Percentiles rank a stretch among this genome's conserved stretches.
Conservation (phyloP, 2,888 invertebrate species). For the Malthinus flaveolus region DNA sequence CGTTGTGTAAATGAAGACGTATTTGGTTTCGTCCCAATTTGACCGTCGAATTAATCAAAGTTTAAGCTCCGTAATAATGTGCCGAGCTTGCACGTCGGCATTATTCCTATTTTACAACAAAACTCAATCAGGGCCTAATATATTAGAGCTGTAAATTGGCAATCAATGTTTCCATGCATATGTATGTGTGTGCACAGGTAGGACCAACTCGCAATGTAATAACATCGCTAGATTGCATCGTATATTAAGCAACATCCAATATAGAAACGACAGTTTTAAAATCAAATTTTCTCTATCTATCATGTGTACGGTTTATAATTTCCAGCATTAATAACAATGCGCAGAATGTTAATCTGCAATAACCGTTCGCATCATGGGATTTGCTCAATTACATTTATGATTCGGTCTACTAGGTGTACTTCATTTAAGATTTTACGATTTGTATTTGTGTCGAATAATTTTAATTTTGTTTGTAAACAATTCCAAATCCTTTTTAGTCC, state of each 20-base stretch:
- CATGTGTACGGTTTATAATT: conserved; percentile 55
- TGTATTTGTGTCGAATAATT: conserved; percentile 1
- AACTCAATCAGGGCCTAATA: conserved; percentile 59
- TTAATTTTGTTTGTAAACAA: background rate
- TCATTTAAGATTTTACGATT: conserved; percentile 49
- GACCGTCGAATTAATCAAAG: conserved; percentile 56
- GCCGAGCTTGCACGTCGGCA: conserved; percentile 55
- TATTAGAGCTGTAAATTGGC: conserved; percentile 59
- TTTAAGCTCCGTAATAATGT: conserved; percentile 57
- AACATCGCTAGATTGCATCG: conserved; percentile 56
- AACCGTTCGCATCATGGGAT: conserved; percentile 52
- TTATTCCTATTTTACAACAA: conserved; percentile 58
- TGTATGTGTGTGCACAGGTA: conserved; percentile 47
- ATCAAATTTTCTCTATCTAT: conserved; percentile 57
- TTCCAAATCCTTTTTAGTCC: background rate
- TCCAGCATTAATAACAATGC: conserved; percentile 56
- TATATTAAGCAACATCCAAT: conserved; percentile 56
- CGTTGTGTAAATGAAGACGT: conserved; percentile 41
- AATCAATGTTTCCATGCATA: conserved; percentile 59
- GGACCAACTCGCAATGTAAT: conserved; percentile 48
- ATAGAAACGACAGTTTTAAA: conserved; percentile 54
- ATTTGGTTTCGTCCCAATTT: conserved; percentile 49
- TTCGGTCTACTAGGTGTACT: conserved; percentile 41
- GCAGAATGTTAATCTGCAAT: conserved; percentile 56
- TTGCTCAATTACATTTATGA: conserved; percentile 45